Evolutionary conservation across 1,140 invertebrate species (phyloP), one percentile per base, ranked within the genome.

Genomic region (Drosophila parabipectinata): DNA sequence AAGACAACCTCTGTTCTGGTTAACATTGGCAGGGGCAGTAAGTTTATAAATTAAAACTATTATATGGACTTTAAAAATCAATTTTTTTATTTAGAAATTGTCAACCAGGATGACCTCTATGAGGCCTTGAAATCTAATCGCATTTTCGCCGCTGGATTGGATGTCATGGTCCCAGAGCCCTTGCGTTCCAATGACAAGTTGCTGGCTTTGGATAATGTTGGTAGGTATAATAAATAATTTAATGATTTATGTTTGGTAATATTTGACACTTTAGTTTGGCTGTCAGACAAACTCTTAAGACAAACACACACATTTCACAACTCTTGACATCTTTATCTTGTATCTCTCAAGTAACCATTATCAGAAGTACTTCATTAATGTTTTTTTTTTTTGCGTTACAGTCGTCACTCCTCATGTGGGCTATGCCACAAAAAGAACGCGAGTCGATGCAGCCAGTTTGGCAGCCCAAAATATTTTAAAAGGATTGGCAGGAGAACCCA

Each of bases 91-190:
- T 37, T 10, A 98, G 96, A 94, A 67, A 93, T 97, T 51, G 96
- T 98, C 0, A 94, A 98, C 85, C 96, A 97, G 79, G 92, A 95
- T 56, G 97, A 95, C 52, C 92, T 98, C 34, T 94, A 97, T 64
- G 93, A 95, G 72, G 97, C 97, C 2, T 92, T 99, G 9, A 94
- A 95, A 85, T 94, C 93, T 50, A 94, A 94, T 9, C 93, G 93
- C 64, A 98, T 99, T 61, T 93, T 94, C 88, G 96, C 95, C 21
- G 98, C 98, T 14, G 98, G 98, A 2, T 92, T 99, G 9, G 98
- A 99, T 93, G 98, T 99, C 0, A 98, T 96, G 84, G 95, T 95
- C 50, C 98, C 98, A 0, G 98, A 99, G 92, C 98, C 98, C 3
- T 92, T 99, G 21, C 95, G 97, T 10, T 79, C 94, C 0, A 94